These are phyloP conservation scores for Centropristis striata DNA, from an alignment of 2,113 vertebrate genomes.

Conservation along the genomic window DNA sequence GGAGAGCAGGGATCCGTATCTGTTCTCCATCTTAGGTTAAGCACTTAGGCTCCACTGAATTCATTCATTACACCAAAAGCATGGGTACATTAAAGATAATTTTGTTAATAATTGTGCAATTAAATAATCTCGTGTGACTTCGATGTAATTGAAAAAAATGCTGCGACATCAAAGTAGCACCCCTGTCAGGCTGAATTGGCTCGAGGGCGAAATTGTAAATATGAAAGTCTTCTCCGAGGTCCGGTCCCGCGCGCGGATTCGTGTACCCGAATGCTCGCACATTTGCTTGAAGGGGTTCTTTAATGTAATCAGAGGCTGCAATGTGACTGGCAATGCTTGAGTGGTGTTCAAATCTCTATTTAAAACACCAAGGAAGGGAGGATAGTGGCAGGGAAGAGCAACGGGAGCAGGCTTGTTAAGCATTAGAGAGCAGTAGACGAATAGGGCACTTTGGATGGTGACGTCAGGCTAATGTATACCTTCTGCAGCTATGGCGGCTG, in stretches of 20 bases:
- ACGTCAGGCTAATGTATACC: constrained; percentile 66
- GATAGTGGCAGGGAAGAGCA: background rate
- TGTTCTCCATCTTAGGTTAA: constrained; percentile 75
- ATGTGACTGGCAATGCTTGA: constrained; percentile 13
- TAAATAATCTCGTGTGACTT: constrained; percentile 71
- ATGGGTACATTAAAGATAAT: constrained; percentile 72
- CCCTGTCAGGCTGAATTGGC: constrained; percentile 32
- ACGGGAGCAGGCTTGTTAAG: background rate
- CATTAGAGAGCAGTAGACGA: constrained; percentile 40
- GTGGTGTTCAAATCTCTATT: background rate
- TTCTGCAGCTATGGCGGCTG: constrained; percentile 27
- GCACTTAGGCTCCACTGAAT: constrained; percentile 71
- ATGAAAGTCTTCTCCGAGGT: constrained; percentile 16
- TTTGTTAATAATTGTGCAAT: constrained; percentile 79
- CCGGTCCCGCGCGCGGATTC: constrained; percentile 21
- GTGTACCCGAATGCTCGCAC: background rate
- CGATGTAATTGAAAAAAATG: constrained; percentile 70
- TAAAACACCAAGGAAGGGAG: constrained; percentile 9
- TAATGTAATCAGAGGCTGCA: constrained; percentile 37
- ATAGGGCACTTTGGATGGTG: constrained; percentile 47
- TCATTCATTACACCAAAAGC: constrained; percentile 70
- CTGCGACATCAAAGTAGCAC: constrained; percentile 54
- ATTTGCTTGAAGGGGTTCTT: constrained; percentile 23
- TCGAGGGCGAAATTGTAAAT: constrained; percentile 55
- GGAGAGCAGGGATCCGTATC: constrained; percentile 67